Evolutionary conservation across 2,797 vertebrate genomes (phyloP), one percentile per base, ranked within the genome.

Genomic region (Percopsis omiscomaycus): DNA sequence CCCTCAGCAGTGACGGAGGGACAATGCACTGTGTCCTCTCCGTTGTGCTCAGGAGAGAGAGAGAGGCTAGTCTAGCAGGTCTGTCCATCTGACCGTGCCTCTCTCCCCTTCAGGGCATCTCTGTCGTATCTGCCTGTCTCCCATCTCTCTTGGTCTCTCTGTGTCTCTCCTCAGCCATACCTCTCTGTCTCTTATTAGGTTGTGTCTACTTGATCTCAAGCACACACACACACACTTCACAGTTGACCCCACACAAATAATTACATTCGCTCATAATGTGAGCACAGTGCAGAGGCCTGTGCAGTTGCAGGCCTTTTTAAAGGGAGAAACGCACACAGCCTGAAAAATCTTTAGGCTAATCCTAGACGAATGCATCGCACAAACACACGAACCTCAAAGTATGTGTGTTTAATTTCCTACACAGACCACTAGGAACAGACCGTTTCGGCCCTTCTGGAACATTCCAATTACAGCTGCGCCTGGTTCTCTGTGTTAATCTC

Each of bases 201-300:
- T 6, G 4, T 32, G 46, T n/a, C 46, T 47, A 47, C 14, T n/a
- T 3, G 5, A 27, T n/a, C 52, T 4, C 52, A 28, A 22, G 13
- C 51, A 8, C 51, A 30, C 51, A 28, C 51, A 30, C 3, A 14
- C 28, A 14, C 11, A 53, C 51, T 57, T 70, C 73, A 66, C 63
- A 63, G 63, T 37, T 46, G 73, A 68, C 28, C 63, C 66, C n/a
- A 60, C 29, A 55, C 14, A 5, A 64, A 75, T 75, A 66, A 75
- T 53, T 46, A 22, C 11, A 28, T 54, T 9, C 64, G 55, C 50
- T 64, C 28, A 58, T 12, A 56, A 28, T 52, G 12, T 22, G 30
- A 66, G 56, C 64, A 62, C 71, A 63, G 58, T 67, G 74, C 70
- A 66, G 62, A 74, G 69, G 62, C 64, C 72, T 55, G 47, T 56